Evolutionary conservation across 92 coral and sea anemone species (phyloP), one percentile per base, ranked within the genome.

Genomic region (Chrysogorgia sp.): DNA sequence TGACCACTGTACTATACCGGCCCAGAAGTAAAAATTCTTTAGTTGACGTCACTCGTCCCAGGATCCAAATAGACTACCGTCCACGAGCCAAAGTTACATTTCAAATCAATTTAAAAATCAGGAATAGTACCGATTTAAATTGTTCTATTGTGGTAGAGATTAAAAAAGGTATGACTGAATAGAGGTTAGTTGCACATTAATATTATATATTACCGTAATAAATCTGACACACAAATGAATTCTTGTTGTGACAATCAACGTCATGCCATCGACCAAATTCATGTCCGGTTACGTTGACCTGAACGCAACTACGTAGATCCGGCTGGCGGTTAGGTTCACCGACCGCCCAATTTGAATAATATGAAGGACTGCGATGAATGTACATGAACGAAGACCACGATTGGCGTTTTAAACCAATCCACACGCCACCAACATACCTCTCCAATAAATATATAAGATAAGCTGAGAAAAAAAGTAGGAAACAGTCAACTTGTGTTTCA

Each of bases 261-360:
- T 84, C 97, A 63, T 64, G 65, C 98, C 98, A 94, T 40, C 93
- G 89, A 34, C 97, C 98, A 43, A 87, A 82, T 2, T 81, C 49
- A 40, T 56, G 63, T 20, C 76, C 63, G 7, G 88, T 62, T 40
- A 83, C 85, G 47, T 65, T 85, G 1, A 90, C 92, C 45, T 84
- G 90, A 6, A 87, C 97, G 74, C 98, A 94, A 0, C 90, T 56
- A 20, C 63, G 50, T 43, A 57, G 66, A 12, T 71, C 67, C 22
- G 62, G 70, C 31, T 79, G 86, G 24, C 50, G 64, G 57, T 85
- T 87, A 2, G 99, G 99, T 32, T 90, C 87, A 9, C 88, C 83
- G 0, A 89, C 56, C 0, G 90, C 87, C 99, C 99, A 96, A 52
- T 81, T 83, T 7, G 96, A 76, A 82, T 87, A 96, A 33, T 45